phyloP scores from a whole-genome alignment of 2,888 invertebrate genomes.

The Lasioglossum villosulum region DNA sequence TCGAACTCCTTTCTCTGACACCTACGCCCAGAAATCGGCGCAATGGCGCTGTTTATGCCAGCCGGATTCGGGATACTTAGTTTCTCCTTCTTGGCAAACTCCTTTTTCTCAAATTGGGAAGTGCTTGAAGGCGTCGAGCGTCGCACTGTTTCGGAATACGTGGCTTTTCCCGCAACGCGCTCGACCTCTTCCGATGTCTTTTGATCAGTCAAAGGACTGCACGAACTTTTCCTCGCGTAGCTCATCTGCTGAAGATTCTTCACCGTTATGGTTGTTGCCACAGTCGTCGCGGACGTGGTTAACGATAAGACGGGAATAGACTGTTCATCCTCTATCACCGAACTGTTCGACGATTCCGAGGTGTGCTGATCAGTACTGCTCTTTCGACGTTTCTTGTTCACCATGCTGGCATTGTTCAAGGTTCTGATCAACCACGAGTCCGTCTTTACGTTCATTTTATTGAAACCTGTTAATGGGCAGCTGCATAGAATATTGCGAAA shows the following conservation, averaged over 20 bases:
- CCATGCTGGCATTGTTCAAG: slow-evolving; percentile 76
- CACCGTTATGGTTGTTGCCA: slow-evolving; percentile 36
- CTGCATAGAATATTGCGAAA: slow-evolving; percentile 53
- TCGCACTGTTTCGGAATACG: slow-evolving; percentile 79
- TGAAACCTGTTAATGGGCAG: slow-evolving; percentile 64
- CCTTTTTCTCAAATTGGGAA: slow-evolving; percentile 61
- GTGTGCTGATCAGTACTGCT: slow-evolving; percentile 61
- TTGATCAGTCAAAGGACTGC: slow-evolving; percentile 24
- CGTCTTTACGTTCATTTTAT: slow-evolving; percentile 78
- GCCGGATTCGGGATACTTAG: slow-evolving; percentile 41
- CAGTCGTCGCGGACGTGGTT: slow-evolving; percentile 26
- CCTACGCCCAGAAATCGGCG: slow-evolving; percentile 68
- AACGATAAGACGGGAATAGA: slow-evolving; percentile 52
- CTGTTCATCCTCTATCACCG: slow-evolving; percentile 66
- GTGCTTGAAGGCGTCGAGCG: slow-evolving; percentile 63
- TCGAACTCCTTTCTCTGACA: slow-evolving; percentile 71
- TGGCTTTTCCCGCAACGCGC: slow-evolving; percentile 71
- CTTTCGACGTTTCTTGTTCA: slow-evolving; percentile 60
- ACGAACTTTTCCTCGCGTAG: slow-evolving; percentile 28
- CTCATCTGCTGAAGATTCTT: slow-evolving; percentile 51
- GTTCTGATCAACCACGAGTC: slow-evolving; percentile 81
- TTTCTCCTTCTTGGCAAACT: slow-evolving; percentile 57
- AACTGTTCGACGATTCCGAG: slow-evolving; percentile 72
- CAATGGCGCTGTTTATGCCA: slow-evolving; percentile 45
- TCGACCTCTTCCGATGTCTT: slow-evolving; percentile 55